These are phyloP conservation scores for Lophotis ruficrista DNA, from an alignment of 2,113 vertebrate species.

Conservation along the genomic window DNA sequence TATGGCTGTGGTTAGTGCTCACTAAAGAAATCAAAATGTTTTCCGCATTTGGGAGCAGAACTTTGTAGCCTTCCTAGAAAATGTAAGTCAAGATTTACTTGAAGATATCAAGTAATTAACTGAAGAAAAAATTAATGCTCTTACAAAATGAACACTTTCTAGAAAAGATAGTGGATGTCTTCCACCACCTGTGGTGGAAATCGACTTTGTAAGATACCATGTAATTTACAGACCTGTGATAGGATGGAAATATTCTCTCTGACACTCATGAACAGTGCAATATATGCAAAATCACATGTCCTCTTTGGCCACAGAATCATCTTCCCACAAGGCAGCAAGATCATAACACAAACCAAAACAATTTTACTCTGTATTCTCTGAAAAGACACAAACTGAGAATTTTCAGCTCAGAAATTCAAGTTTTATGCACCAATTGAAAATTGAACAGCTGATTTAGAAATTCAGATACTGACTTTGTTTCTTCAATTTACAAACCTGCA, in stretches of 20 bases:
- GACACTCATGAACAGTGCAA: neutral
- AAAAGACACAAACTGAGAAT: neutral
- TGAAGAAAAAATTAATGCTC: neutral
- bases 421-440: neutral
- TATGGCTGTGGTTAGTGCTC: neutral
- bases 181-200: neutral
- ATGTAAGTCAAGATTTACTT: neutral
- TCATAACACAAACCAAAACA: neutral
- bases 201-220: neutral
- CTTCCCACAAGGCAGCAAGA: neutral
- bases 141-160: neutral
- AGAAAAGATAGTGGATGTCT: neutral
- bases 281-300: neutral
- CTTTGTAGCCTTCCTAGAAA: neutral
- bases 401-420: neutral
- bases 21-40: neutral
- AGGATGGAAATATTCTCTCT: neutral
- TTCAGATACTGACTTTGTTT: neutral
- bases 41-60: neutral
- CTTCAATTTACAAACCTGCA: neutral
- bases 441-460: neutral
- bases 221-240: neutral
- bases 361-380: neutral
- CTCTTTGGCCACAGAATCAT: neutral
- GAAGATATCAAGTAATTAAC: neutral